phyloP scores from a whole-genome alignment of 2,113 vertebrate species.

The Phylloscopus whistleri region DNA sequence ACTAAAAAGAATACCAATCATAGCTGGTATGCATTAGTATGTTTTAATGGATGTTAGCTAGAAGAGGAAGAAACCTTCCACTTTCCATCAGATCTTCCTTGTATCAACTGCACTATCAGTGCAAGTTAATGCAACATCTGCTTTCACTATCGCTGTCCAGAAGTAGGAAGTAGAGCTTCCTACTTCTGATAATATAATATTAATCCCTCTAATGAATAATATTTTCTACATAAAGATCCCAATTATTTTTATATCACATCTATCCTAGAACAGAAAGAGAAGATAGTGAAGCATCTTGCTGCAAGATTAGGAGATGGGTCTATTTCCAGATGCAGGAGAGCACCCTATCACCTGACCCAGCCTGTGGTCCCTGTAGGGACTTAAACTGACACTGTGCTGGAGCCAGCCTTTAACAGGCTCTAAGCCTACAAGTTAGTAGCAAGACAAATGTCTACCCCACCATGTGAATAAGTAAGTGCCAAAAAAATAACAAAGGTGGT shows the following conservation, averaged over 20 bases:
- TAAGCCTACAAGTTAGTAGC: not conserved
- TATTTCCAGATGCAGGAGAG: not conserved
- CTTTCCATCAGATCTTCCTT: not conserved
- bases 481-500: not conserved
- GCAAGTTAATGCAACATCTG: not conserved
- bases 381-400: not conserved
- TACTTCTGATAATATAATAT: not conserved
- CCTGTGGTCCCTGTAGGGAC: not conserved
- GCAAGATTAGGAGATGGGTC: not conserved
- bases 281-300: not conserved
- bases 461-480: not conserved
- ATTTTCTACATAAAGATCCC: not conserved
- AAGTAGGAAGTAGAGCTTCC: not conserved
- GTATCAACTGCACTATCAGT: not conserved
- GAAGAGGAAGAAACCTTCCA: not conserved
- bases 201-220: not conserved
- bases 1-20: not conserved
- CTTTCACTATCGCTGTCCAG: not conserved
- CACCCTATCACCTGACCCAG: fast-evolving
- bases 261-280: not conserved
- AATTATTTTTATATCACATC: not conserved
- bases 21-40: not conserved
- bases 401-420: not conserved
- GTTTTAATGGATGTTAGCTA: not conserved
- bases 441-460: not conserved